Percentiles rank a stretch among this genome's conserved stretches.
Conservation (phyloP, 2,113 vertebrate genomes). For the Myotis yumanensis region DNA sequence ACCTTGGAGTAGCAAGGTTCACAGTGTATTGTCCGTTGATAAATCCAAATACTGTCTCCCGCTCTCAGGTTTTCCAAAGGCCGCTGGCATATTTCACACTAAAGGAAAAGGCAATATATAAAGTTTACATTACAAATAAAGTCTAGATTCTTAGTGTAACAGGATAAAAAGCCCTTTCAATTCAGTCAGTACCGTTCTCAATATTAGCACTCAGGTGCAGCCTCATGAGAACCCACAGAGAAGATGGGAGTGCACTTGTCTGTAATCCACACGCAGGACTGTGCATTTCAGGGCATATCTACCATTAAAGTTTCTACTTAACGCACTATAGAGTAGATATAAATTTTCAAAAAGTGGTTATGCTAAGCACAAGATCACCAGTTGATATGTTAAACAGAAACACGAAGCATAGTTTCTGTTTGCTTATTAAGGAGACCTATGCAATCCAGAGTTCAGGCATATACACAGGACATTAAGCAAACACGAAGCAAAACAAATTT, state of each 20-base stretch:
- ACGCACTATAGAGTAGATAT: background rate
- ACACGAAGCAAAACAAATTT: background rate
- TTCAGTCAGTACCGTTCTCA: background rate
- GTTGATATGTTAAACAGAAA: background rate
- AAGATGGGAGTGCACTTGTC: background rate
- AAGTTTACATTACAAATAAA: background rate
- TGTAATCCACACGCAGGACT: background rate
- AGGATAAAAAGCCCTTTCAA: background rate
- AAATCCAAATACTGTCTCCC: conserved; percentile 97
- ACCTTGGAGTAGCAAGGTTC: conserved; percentile 92
- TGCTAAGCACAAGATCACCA: background rate
- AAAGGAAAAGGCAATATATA: conserved; percentile 38
- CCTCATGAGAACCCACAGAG: background rate
- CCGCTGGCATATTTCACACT: conserved; percentile 93
- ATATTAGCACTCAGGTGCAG: background rate
- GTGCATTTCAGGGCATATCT: background rate
- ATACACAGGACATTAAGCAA: background rate
- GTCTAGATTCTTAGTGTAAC: background rate
- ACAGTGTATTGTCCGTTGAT: conserved; percentile 92
- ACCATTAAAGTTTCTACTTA: background rate
- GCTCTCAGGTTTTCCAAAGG: conserved; percentile 92
- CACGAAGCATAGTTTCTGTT: background rate
- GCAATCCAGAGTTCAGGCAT: background rate
- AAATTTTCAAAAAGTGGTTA: background rate
- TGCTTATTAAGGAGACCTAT: background rate